phyloP scores from a whole-genome alignment of 2,797 vertebrate species.

The Tragopan temminckii region DNA sequence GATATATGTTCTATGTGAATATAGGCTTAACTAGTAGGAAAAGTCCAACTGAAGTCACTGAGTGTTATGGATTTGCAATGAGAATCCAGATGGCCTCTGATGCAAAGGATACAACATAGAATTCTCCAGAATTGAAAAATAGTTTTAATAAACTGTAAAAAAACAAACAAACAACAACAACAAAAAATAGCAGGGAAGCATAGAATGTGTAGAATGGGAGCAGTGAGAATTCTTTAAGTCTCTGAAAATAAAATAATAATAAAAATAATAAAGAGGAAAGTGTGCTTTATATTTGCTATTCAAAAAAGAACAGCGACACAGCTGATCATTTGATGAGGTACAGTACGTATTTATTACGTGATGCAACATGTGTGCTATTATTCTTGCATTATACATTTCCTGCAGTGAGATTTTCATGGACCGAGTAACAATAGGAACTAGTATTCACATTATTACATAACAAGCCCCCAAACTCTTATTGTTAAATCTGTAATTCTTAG shows the following conservation, averaged over 20 bases:
- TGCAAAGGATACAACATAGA: not conserved
- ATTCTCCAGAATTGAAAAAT: not conserved
- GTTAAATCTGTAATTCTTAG: not conserved
- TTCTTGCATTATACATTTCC: not conserved
- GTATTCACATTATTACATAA: not conserved
- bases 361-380: not conserved
- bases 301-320: not conserved
- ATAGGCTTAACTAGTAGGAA: not conserved
- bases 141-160: not conserved
- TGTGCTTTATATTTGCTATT: not conserved
- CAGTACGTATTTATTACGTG: not conserved
- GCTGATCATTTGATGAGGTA: not conserved
- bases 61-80: not conserved
- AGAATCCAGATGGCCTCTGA: not conserved
- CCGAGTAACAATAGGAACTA: not conserved
- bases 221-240: not conserved
- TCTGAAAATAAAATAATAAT: not conserved
- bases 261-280: not conserved
- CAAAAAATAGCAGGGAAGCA: not conserved
- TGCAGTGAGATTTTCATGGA: not conserved
- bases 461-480: not conserved
- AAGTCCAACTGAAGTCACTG: not conserved
- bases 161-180: not conserved
- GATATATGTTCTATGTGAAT: not conserved
- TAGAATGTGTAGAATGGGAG: not conserved